phyloP scores from a whole-genome alignment of 2,113 vertebrate species.

The Protobothrops flavoviridis region DNA sequence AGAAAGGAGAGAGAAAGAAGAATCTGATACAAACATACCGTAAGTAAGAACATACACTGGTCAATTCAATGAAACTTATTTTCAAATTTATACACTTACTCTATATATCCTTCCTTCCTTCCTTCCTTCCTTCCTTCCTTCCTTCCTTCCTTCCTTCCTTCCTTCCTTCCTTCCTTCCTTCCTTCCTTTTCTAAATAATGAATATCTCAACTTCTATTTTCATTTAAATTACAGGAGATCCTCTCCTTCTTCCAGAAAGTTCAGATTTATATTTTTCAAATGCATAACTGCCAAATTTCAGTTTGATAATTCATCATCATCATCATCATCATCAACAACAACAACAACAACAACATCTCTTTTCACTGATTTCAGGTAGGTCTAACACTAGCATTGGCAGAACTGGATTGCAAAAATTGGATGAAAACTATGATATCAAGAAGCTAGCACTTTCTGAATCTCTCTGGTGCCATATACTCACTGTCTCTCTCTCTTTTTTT shows the following conservation, averaged over 20 bases:
- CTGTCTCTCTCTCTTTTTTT: neutral
- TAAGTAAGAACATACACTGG: neutral
- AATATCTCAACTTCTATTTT: neutral
- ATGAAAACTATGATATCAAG: neutral
- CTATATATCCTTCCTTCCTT: neutral
- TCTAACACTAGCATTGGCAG: neutral
- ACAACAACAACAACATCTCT: neutral
- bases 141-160: neutral
- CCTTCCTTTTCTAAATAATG: neutral
- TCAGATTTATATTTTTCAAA: no score
- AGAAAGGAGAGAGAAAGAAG: neutral
- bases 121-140: neutral
- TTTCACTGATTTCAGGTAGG: neutral
- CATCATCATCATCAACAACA: neutral
- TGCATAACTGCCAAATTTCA: neutral
- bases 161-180: neutral
- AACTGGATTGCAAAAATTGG: neutral
- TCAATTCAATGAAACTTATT: neutral
- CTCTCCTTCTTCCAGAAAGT: neutral
- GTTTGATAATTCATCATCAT: neutral
- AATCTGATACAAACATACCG: neutral
- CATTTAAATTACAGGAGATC: neutral
- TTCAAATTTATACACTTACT: neutral
- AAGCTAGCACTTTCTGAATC: neutral
- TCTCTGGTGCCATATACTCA: neutral